A percentile compares a stretch with the other conserved stretches of the same genome.
phyloP scores from a whole-genome alignment of 2,888 invertebrate genomes.

The Plagodis pulveraria region DNA sequence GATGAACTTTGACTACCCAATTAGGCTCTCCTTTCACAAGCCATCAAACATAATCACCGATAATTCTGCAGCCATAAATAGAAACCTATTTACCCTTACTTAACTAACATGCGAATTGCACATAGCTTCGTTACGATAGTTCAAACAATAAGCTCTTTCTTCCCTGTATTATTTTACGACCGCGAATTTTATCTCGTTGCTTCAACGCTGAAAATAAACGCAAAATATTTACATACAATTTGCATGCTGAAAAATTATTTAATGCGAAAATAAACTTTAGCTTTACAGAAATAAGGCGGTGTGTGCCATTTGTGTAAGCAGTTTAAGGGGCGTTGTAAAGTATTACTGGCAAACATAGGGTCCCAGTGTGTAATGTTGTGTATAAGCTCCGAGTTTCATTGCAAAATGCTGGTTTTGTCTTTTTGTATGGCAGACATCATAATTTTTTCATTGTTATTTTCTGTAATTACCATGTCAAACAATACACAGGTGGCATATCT shows the following conservation, averaged over 20 bases:
- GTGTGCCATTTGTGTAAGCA: conserved; percentile 46
- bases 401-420: conserved; percentile 53
- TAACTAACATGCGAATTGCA: conserved; percentile 54
- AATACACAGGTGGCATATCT: neutral
- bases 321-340: conserved; percentile 61
- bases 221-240: conserved; percentile 63
- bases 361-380: conserved; percentile 64
- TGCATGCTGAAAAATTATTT: conserved; percentile 51
- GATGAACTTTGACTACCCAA: conserved; percentile 44
- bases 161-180: conserved; percentile 66
- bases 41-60: conserved; percentile 56
- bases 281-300: conserved; percentile 41
- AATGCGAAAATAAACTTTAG: conserved; percentile 57
- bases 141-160: conserved; percentile 64
- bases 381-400: conserved; percentile 65
- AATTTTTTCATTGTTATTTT: conserved; percentile 46
- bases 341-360: conserved; percentile 70
- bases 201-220: conserved; percentile 66
- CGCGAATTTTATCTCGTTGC: conserved; percentile 70
- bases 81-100: conserved; percentile 42
- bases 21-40: conserved; percentile 39
- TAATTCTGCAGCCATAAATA: conserved; percentile 50
- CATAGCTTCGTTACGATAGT: conserved; percentile 56
- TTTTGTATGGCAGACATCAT: conserved; percentile 47
- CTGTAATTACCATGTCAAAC: conserved; percentile 29